A percentile compares a stretch with the other conserved stretches of the same genome.
These are phyloP conservation scores for Chaitophorus viminalis DNA, from an alignment of 2,888 invertebrate species.

Conservation along the genomic window DNA sequence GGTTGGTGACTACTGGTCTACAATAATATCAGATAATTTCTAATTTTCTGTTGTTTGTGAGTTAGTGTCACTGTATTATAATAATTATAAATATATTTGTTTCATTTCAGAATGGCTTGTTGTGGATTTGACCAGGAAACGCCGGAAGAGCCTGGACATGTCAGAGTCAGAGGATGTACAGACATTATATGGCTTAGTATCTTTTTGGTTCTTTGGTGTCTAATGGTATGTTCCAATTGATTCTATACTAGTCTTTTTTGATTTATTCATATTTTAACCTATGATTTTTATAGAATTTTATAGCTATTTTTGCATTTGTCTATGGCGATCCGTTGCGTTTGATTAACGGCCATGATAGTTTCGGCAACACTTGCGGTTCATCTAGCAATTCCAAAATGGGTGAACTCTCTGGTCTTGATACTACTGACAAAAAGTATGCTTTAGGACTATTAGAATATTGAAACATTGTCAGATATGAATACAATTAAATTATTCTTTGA, in stretches of 20 bases:
- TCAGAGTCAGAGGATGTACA: constrained; percentile 78
- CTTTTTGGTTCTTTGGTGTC: constrained; percentile 83
- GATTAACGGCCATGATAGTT: constrained; percentile 92
- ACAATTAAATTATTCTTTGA: constrained; percentile 62
- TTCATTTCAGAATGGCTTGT: constrained; percentile 65
- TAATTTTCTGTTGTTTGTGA: too few species aligned
- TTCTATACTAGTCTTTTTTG: too few species aligned
- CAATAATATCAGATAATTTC: too few species aligned
- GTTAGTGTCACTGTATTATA: not conserved
- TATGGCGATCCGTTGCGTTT: constrained; percentile 87
- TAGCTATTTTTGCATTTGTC: constrained; percentile 87
- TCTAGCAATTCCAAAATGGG: constrained; percentile 80
- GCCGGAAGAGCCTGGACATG: constrained; percentile 68
- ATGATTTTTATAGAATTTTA: constrained; percentile 73
- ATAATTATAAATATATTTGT: not conserved
- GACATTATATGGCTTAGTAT: constrained; percentile 84
- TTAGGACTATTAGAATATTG: constrained; percentile 1
- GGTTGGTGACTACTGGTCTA: too few species aligned
- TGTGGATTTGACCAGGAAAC: constrained; percentile 67
- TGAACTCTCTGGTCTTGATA: constrained; percentile 83
- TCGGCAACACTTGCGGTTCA: constrained; percentile 93
- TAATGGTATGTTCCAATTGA: constrained; percentile 75
- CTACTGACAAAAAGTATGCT: constrained; percentile 76
- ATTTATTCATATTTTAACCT: not conserved
- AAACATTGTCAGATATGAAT: too few species aligned